Evolutionary conservation across 2,797 vertebrate species (phyloP).

Genomic region (Chromobotia macracanthus): DNA sequence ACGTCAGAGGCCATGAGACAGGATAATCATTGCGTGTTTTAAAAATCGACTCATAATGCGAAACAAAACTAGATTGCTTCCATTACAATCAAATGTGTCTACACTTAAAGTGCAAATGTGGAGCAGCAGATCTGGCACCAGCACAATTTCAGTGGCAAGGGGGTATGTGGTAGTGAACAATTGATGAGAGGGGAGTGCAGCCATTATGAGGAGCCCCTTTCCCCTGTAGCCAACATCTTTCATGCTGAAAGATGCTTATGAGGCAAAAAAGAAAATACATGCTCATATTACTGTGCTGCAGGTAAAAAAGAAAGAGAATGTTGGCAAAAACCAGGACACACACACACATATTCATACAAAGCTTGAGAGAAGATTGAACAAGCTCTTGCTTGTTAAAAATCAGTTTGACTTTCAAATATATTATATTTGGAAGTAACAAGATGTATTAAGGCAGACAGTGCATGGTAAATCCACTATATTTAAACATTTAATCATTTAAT

Average conservation of each 20-base stretch:
- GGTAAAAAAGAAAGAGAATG: slow-evolving; percentile 59
- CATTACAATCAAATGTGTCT: slow-evolving; percentile 5
- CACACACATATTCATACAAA: not conserved
- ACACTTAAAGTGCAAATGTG: not conserved
- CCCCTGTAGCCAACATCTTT: slow-evolving; percentile 66
- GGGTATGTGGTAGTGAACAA: not conserved
- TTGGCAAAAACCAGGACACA: slow-evolving; percentile 23
- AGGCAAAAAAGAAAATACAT: slow-evolving; percentile 58
- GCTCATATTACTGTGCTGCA: slow-evolving; percentile 64
- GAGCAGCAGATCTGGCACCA: not conserved
- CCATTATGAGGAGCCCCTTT: slow-evolving; percentile 71
- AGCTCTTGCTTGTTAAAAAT: slow-evolving; percentile 35
- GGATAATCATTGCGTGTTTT: not conserved
- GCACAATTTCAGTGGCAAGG: slow-evolving; percentile 5
- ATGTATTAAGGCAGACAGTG: slow-evolving; percentile 21
- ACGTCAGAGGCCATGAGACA: not conserved
- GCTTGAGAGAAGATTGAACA: slow-evolving; percentile 18
- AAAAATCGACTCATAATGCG: not conserved
- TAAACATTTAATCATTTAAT: slow-evolving; percentile 7
- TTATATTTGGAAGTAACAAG: slow-evolving; percentile 44
- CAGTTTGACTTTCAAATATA: not conserved
- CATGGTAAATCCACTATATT: slow-evolving; percentile 32
- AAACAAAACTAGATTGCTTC: not conserved
- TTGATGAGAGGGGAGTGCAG: slow-evolving; percentile 43
- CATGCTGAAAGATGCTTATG: slow-evolving; percentile 69